Evolutionary conservation across 2,888 invertebrate species (phyloP), one percentile per base, ranked within the genome.

Genomic region (Nebria brevicollis): DNA sequence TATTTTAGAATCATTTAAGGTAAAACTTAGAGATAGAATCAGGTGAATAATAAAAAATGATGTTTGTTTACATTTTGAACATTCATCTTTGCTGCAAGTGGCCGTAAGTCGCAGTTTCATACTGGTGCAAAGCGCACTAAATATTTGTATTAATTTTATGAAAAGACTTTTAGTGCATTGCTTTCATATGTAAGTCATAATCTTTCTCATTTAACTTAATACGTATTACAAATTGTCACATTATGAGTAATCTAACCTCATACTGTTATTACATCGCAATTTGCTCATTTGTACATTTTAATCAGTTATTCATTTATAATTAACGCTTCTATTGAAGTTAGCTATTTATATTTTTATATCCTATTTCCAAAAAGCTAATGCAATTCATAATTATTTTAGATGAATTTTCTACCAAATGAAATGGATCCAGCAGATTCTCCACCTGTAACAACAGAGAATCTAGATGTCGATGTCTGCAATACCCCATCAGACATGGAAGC

Each of bases 401-500:
- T 70, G 70, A 25, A 70, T 70, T 26, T 20, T 70, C 1, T 1
- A 70, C 70, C 70, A 20, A 70, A 70, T 26, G 11, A 25, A 34
- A 70, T 70, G 70, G 34, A 70, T 25, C 34, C 70, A 70, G 54
- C 8, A 54, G 8, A 54, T 54, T 54, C 54, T 70, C 15, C 66
- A 11, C 66, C 66, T 66, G 66, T 15, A 13, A 66, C n/a, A 13
- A 66, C n/a, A 34, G 54, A 54, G 8, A 54, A 54, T 54, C 54
- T 54, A 2, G 34, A 25, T 70, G 20, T 20, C 25, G 70, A 70
- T 70, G 15, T 26, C 20, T 70, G 70, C 34, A 70, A 70, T 70
- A 70, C 70, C 5, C 70, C 70, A 70, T 15, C 65, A 65, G 75
- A 75, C 13, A 66, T 68, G 15, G 84, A 85, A 25, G 83, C 82